These are phyloP conservation scores for Numida meleagris DNA, from an alignment of 2,113 vertebrate species.

Conservation along the genomic window DNA sequence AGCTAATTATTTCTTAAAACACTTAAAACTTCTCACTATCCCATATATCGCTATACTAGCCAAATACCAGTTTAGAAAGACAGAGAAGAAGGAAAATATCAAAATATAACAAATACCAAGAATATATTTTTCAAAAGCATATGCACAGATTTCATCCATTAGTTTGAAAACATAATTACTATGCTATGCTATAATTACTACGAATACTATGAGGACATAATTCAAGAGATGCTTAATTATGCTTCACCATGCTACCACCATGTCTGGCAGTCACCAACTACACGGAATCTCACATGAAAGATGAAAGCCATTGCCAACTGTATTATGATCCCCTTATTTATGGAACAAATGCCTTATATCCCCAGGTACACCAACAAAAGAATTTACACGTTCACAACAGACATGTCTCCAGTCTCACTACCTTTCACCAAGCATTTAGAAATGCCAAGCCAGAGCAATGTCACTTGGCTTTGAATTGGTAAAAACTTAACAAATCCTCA, in stretches of 20 bases:
- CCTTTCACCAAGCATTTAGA: not conserved
- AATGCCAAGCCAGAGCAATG: not conserved
- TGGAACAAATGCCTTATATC: not conserved
- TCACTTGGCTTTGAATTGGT: not conserved
- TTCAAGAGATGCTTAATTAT: not conserved
- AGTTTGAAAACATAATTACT: not conserved
- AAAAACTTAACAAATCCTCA: not conserved
- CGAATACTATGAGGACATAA: not conserved
- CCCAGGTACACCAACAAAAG: not conserved
- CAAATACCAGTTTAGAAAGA: not conserved
- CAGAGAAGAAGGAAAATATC: not conserved
- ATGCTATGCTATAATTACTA: too few relatives aligned
- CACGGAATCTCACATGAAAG: not conserved
- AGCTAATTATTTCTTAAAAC: not conserved
- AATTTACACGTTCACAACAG: not conserved
- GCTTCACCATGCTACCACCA: not conserved
- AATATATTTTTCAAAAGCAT: not conserved
- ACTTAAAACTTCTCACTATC: not conserved
- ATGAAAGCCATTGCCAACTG: not conserved
- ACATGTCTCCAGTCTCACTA: rapidly evolving
- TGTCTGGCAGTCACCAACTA: not conserved
- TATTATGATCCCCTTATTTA: rapidly evolving
- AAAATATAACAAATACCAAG: not conserved
- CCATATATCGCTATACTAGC: not conserved
- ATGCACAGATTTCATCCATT: not conserved